Evolutionary conservation across 2,797 vertebrate genomes (phyloP).

Genomic region (Pterois miles): DNA sequence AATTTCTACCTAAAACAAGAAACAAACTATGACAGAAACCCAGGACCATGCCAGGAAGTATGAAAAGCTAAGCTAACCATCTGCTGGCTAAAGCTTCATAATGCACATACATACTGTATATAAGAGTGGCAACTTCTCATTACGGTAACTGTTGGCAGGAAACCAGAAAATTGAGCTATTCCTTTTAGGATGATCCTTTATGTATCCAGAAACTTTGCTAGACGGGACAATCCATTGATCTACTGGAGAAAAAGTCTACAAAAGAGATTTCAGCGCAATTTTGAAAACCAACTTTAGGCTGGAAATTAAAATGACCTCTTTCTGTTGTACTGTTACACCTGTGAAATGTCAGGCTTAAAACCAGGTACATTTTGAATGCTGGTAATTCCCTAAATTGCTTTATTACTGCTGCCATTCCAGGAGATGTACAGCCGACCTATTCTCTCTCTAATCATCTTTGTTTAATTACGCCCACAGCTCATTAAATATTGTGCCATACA

Average conservation of each 20-base stretch:
- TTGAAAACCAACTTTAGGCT: conserved; percentile 16
- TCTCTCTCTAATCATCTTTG: conserved; percentile 26
- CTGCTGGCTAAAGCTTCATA: not conserved
- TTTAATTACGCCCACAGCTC: conserved; percentile 46
- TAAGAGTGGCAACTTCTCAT: not conserved
- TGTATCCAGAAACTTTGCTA: not conserved
- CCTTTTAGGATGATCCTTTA: conserved; percentile 3
- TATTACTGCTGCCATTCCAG: conserved; percentile 27
- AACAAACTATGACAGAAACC: no score
- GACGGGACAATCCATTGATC: not conserved
- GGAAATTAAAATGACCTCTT: conserved; percentile 29
- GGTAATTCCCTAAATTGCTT: conserved; percentile 5
- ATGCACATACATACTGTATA: not conserved
- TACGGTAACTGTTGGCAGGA: not conserved
- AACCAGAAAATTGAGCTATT: not conserved
- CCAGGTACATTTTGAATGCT: conserved; percentile 6
- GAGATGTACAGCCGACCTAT: conserved; percentile 36
- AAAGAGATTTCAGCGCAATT: not conserved
- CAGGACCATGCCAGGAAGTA: no score
- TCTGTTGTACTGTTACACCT: not conserved
- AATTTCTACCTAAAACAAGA: no score
- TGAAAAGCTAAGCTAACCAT: not conserved
- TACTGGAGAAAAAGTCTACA: conserved; percentile 3
- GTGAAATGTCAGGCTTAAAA: conserved; percentile 18
- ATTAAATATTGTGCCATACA: conserved; percentile 28